Evolutionary conservation across 2,888 invertebrate species (phyloP).

Genomic region (Diarsia mendica): DNA sequence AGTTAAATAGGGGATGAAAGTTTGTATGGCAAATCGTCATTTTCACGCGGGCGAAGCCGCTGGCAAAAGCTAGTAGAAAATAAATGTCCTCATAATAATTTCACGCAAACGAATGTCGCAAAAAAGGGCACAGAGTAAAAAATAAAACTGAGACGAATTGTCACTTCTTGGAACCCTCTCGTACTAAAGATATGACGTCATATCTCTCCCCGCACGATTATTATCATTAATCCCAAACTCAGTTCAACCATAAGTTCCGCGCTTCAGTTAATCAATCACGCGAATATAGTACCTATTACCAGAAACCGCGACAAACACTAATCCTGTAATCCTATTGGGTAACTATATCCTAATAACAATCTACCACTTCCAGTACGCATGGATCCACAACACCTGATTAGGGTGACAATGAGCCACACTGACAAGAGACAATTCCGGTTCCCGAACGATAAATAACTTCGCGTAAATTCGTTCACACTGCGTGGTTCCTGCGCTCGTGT

Average conservation of each 20-base stretch:
- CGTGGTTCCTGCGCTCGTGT: slow-evolving; percentile 33
- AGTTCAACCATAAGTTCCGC: neutral
- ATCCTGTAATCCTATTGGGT: slow-evolving; percentile 40
- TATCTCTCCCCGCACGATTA: neutral
- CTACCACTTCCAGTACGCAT: slow-evolving; percentile 55
- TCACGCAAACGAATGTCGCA: no score
- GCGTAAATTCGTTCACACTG: slow-evolving; percentile 59
- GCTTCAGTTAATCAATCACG: slow-evolving; percentile 37
- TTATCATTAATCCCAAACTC: neutral
- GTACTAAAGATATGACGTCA: neutral
- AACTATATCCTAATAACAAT: slow-evolving; percentile 44
- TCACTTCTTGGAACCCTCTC: neutral
- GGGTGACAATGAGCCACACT: slow-evolving; percentile 68
- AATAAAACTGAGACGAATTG: neutral
- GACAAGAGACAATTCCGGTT: slow-evolving; percentile 62
- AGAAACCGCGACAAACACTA: slow-evolving; percentile 26
- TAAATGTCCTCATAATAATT: no score
- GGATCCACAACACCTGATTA: slow-evolving; percentile 68
- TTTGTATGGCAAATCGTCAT: no score
- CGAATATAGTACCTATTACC: slow-evolving; percentile 24
- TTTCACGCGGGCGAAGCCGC: no score
- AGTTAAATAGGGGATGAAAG: no score
- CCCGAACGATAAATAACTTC: slow-evolving; percentile 64
- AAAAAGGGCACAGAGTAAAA: no score
- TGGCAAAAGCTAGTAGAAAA: no score